Conservation (phyloP, 2,797 vertebrate species). For the Peromyscus aztecus region DNA sequence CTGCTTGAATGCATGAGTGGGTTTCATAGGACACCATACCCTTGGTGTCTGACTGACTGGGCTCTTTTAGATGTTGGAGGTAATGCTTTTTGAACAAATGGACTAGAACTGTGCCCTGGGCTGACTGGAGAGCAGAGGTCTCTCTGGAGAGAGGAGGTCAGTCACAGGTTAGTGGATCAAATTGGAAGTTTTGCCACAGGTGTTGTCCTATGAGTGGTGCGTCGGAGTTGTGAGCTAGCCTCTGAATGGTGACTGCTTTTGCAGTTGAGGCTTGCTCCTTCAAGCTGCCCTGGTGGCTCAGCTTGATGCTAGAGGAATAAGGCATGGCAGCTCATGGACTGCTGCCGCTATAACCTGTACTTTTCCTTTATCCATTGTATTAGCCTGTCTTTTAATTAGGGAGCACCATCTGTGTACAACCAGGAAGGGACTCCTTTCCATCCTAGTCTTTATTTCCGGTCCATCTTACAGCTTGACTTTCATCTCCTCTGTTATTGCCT, state of each 20-base stretch:
- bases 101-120: slow-evolving; percentile 92
- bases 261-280: no score
- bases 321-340: neutral
- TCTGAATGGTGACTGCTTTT: no score
- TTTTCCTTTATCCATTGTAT: neutral
- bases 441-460: neutral
- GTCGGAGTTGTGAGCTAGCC: no score
- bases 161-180: slow-evolving; percentile 88
- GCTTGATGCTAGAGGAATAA: neutral
- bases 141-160: slow-evolving; percentile 85
- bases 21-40: slow-evolving; percentile 98
- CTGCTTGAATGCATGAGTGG: slow-evolving; percentile 96
- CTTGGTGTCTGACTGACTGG: slow-evolving; percentile 96
- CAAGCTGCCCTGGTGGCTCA: neutral
- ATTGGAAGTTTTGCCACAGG: slow-evolving; percentile 87
- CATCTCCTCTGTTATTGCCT: neutral
- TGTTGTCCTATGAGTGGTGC: neutral
- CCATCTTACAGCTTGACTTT: neutral
- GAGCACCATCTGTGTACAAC: neutral
- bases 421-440: neutral
- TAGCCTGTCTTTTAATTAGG: neutral
- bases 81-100: slow-evolving; percentile 96
- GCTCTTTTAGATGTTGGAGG: slow-evolving; percentile 97
- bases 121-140: slow-evolving; percentile 95
- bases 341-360: neutral